phyloP scores from a whole-genome alignment of 92 coral and sea anemone genomes.

The Zoanthus sansibaricus region DNA sequence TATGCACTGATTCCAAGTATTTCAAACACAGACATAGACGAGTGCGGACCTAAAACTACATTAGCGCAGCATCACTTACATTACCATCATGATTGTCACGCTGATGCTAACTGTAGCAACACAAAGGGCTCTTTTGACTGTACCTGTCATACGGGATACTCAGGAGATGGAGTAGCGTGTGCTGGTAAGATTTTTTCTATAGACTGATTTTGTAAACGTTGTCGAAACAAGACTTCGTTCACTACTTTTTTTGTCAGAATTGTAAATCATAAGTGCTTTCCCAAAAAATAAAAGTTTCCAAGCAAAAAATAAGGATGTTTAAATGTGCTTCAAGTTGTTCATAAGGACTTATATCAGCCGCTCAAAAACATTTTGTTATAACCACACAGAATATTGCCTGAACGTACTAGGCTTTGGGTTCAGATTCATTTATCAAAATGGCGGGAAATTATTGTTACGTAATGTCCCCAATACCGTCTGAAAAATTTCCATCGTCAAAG shows the following conservation, averaged over 20 bases:
- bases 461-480: too few relatives aligned
- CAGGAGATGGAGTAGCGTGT: conserved; percentile 75
- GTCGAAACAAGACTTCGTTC: neutral
- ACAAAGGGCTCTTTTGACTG: conserved; percentile 88
- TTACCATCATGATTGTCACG: conserved; percentile 80
- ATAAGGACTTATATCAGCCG: too few relatives aligned
- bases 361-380: too few relatives aligned
- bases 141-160: conserved; percentile 87
- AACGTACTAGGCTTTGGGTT: too few relatives aligned
- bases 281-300: too few relatives aligned
- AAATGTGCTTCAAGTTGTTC: too few relatives aligned
- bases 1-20: neutral
- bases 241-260: neutral
- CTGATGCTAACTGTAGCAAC: conserved; percentile 81
- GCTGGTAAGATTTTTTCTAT: neutral
- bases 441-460: too few relatives aligned
- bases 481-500: too few relatives aligned
- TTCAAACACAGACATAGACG: conserved; percentile 5
- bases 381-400: too few relatives aligned
- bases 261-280: neutral
- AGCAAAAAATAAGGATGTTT: too few relatives aligned
- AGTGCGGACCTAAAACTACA: neutral
- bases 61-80: neutral
- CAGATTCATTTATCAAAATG: too few relatives aligned
- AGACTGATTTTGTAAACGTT: neutral